Evolutionary conservation across 2,797 vertebrate genomes (phyloP), one percentile per base, ranked within the genome.

Genomic region (Pipistrellus pipistrellus): DNA sequence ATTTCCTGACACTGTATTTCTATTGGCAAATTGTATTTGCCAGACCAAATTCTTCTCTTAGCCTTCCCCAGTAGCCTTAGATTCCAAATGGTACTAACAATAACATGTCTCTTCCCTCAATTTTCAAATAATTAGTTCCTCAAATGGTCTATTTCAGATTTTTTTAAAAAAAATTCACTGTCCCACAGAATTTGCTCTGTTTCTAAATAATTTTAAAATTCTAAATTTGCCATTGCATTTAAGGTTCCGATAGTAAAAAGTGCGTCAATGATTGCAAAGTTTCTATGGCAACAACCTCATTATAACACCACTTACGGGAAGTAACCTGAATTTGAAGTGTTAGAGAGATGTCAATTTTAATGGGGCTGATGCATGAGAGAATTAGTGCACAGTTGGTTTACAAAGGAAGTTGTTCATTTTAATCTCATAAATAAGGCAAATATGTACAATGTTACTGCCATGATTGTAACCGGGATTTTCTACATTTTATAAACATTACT

Each of bases 261-360:
- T 66, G 87, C 66, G 13, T 94, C 12, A 66, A 85, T 96, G 95
- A 93, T 85, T 96, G 75, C 92, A 95, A 96, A 97, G 96, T 98
- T 98, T 97, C 98, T 97, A 98, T 97, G 96, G 98, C 95, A 98
- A 98, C 97, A 98, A 97, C 84, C 93, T 98, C 97, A 98, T 98
- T 97, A 97, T 95, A 95, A 88, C 48, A 92, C 32, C 78, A 94
- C 96, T 97, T 89, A 53, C 75, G 92, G 90, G 96, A 98, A 73
- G 84, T 2, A 96, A 97, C 97, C 96, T 97, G 96, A 90, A 98
- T 97, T 97, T 93, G 41, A 5, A 96, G 78, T 97, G 96, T 93
- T 97, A 96, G 95, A 97, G 95, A 96, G 77, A 97, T 96, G 78
- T 95, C 95, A 96, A 94, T 97, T 98, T 97, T 97, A 96, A 97